Conservation (phyloP, 2,797 vertebrate species). For the Notoglanidium macrostoma region DNA sequence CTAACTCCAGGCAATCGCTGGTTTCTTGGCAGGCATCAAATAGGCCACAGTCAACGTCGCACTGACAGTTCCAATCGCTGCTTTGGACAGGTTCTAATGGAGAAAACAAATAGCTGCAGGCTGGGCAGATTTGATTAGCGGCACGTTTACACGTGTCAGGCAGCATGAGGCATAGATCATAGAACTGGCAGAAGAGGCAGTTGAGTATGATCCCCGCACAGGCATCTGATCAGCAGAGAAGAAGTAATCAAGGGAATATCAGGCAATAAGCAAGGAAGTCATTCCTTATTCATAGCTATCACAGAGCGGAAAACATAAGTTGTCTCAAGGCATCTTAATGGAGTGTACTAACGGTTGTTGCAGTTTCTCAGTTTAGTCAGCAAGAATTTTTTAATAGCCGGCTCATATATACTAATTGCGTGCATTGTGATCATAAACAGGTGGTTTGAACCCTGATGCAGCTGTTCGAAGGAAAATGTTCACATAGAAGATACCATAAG, state of each 20-base stretch:
- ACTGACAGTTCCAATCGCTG: conserved; percentile 76
- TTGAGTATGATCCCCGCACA: conserved; percentile 88
- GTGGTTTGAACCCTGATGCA: neutral
- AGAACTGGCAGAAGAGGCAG: conserved; percentile 95
- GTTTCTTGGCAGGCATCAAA: conserved; percentile 85
- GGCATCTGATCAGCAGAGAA: conserved; percentile 76
- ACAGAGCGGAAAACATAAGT: conserved; percentile 13
- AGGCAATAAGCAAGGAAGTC: conserved; percentile 40
- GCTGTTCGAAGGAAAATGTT: neutral
- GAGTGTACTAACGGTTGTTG: conserved; percentile 30
- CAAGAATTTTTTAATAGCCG: conserved; percentile 21
- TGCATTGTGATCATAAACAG: neutral
- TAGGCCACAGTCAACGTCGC: conserved; percentile 85
- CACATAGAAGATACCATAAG: neutral
- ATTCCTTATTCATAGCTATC: conserved; percentile 46
- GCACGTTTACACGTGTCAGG: conserved; percentile 80
- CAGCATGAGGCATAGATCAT: conserved; percentile 86
- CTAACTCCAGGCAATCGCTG: conserved; percentile 89
- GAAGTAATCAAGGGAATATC: conserved; percentile 17
- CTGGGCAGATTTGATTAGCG: conserved; percentile 79
- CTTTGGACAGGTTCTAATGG: conserved; percentile 66
- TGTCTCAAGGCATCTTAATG: conserved; percentile 35
- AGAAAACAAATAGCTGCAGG: conserved; percentile 77
- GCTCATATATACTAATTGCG: conserved; percentile 21
- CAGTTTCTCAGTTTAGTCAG: conserved; percentile 35